Evolutionary conservation across 2,113 vertebrate genomes (phyloP).

Genomic region (Pampusana beccarii): DNA sequence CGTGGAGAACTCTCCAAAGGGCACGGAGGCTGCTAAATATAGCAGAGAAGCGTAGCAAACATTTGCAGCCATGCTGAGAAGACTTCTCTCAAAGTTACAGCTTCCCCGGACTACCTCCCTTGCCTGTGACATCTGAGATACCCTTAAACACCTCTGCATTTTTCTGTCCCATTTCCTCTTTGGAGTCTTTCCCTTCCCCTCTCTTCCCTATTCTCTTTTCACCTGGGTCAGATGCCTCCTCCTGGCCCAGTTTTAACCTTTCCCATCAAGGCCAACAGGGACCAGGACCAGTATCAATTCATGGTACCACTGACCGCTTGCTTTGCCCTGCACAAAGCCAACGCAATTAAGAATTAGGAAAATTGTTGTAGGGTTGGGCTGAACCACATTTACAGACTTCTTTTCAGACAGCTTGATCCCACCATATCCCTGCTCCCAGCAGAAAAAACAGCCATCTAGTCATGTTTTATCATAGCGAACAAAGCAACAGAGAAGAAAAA

Average conservation of each 20-base stretch:
- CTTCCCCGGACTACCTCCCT: not conserved
- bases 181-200: conserved; percentile 1
- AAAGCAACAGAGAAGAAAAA: not conserved
- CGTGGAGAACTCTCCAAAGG: conserved; percentile 48
- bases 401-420: not conserved
- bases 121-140: not conserved
- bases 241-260: not conserved
- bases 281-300: not conserved
- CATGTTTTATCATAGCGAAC: not conserved
- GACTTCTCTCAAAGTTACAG: conserved; percentile 16
- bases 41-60: conserved; percentile 25
- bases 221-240: not conserved
- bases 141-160: not conserved
- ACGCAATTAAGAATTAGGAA: not conserved
- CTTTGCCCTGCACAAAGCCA: not conserved
- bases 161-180: conserved; percentile 5
- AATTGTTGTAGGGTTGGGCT: not conserved
- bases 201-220: not conserved
- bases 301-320: accelerated
- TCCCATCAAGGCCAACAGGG: not conserved
- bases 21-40: conserved; percentile 28
- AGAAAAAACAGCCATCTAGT: not conserved
- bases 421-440: not conserved
- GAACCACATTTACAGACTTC: not conserved
- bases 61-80: conserved; percentile 12